phyloP scores from a whole-genome alignment of 2,113 vertebrate genomes.

The Collichthys lucidus region DNA sequence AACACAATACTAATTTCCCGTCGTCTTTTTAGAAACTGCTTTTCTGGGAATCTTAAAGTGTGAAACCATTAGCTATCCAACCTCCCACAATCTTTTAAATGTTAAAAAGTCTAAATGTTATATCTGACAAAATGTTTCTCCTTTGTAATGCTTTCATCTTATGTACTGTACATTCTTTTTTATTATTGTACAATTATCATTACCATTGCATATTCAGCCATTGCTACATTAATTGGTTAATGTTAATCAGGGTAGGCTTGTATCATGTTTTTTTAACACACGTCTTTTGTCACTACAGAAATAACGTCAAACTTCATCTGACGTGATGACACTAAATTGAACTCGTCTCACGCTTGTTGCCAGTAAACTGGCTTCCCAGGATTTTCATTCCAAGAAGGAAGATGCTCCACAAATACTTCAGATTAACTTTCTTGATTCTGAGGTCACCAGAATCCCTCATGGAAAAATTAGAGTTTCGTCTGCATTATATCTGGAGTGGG shows the following conservation, averaged over 20 bases:
- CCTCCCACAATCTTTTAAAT: too few species aligned
- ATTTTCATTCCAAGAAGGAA: neutral
- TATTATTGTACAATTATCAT: too few species aligned
- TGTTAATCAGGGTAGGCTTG: neutral
- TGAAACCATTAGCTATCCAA: too few species aligned
- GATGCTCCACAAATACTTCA: neutral
- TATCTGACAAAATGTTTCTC: too few species aligned
- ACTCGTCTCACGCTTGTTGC: constrained; percentile 22
- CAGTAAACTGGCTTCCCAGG: constrained; percentile 44
- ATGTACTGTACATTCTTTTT: too few species aligned
- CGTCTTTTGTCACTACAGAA: neutral
- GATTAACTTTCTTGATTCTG: neutral
- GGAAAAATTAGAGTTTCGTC: constrained; percentile 17
- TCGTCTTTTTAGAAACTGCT: neutral
- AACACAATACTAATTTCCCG: neutral
- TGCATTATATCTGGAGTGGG: constrained; percentile 37
- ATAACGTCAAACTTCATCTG: neutral
- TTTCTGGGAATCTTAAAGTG: neutral
- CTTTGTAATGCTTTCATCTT: too few species aligned
- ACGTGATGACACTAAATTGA: constrained; percentile 21
- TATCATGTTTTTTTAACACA: neutral
- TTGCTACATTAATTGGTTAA: neutral
- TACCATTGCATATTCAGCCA: too few species aligned
- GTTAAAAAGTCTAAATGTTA: too few species aligned
- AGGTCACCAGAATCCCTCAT: constrained; percentile 47